Evolutionary conservation across 2,797 vertebrate genomes (phyloP).

Genomic region (Mus caroli): DNA sequence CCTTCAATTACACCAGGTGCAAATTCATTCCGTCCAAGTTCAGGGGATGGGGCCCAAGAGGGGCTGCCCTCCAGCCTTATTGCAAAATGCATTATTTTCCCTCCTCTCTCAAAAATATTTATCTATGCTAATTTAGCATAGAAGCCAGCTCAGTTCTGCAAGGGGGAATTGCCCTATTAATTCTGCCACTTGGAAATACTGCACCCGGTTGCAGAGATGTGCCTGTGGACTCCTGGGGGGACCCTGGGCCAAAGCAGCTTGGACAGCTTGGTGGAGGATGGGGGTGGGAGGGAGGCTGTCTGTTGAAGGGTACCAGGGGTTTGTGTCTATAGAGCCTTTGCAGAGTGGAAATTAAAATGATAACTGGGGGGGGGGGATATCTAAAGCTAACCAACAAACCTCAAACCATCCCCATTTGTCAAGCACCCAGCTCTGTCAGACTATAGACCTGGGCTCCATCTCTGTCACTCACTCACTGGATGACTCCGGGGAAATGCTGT

Average conservation of each 20-base stretch:
- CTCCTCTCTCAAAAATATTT: conserved; percentile 88
- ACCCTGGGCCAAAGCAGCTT: background rate
- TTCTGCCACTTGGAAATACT: conserved; percentile 86
- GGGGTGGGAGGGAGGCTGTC: background rate
- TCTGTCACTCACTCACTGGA: too few relatives aligned
- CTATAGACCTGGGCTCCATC: background rate
- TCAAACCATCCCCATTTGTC: background rate
- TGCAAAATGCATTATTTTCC: conserved; percentile 87
- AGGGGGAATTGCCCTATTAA: conserved; percentile 87
- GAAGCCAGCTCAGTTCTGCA: conserved; percentile 87
- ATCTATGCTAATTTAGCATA: conserved; percentile 89
- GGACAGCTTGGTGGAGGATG: background rate
- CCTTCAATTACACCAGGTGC: conserved; percentile 86
- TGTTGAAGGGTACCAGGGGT: background rate
- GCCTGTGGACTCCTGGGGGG: background rate
- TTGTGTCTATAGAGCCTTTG: background rate
- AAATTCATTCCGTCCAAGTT: conserved; percentile 88
- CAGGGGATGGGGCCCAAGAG: conserved; percentile 80
- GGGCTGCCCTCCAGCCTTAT: conserved; percentile 87
- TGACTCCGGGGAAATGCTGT: background rate
- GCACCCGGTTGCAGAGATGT: conserved; percentile 76
- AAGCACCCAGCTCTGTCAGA: background rate
- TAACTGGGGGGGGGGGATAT: background rate
- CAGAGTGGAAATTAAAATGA: background rate
- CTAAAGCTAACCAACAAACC: background rate